Percentiles rank a stretch among this genome's conserved stretches.
Evolutionary conservation across 2,797 vertebrate genomes (phyloP).

Genomic region (Neosilurus hyrtlii): DNA sequence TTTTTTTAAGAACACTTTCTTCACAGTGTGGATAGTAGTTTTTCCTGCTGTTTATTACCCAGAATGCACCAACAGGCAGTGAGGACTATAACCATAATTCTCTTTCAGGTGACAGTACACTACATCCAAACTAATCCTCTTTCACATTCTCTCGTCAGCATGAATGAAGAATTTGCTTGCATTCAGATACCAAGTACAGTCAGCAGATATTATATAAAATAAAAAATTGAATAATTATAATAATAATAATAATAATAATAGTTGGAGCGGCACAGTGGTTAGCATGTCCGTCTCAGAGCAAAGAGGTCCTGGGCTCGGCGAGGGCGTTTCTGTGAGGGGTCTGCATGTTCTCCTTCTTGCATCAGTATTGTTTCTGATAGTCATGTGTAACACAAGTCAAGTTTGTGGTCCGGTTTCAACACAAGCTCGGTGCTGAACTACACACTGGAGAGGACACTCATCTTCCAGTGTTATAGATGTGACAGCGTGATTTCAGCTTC

Average conservation of each 20-base stretch:
- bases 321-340: too few species aligned
- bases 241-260: too few species aligned
- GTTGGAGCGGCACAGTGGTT: too few species aligned
- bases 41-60: neutral
- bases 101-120: neutral
- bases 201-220: neutral
- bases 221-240: too few species aligned
- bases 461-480: conserved; percentile 5
- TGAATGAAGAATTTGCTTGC: neutral
- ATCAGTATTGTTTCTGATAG: neutral
- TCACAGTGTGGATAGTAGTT: neutral
- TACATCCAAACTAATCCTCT: neutral
- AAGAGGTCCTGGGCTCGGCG: too few species aligned
- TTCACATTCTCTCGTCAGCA: neutral
- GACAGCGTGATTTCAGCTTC: conserved; percentile 17
- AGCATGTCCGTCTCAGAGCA: too few species aligned
- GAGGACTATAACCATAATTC: conserved; percentile 5
- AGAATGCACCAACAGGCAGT: neutral
- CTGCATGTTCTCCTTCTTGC: too few species aligned
- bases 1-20: conserved; percentile 6
- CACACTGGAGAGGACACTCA: conserved; percentile 1
- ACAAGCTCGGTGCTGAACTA: neutral
- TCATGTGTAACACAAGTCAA: neutral
- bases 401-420: conserved; percentile 16
- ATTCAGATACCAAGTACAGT: neutral